Base-by-base conservation (phyloP, 2,797 vertebrate genomes). In the Todus mexicanus region DNA sequence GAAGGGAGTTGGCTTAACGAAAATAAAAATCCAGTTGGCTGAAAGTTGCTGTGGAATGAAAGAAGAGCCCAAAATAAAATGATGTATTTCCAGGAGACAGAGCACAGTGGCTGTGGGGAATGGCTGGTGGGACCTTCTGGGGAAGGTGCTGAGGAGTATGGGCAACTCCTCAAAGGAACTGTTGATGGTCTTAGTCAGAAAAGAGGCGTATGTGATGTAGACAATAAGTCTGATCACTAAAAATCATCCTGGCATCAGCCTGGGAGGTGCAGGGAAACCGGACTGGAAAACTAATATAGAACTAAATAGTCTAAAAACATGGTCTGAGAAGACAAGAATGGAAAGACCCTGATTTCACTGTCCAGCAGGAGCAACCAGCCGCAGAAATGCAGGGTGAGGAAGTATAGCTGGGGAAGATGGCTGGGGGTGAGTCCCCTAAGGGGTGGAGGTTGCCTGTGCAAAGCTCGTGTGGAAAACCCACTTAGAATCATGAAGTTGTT, bases 361-460 rank as follows among this genome's bases (percentile, higher is more conserved):
- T 11, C 57, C 33, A 27, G 27, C 18, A 43, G 27, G 18, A 65
- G 45, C 43, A 14, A 20, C 4, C 26, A 10, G 19, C 59, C 19
- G 59, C 37, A 59, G 59, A 38, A 50, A n/a, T 4, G 12, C 6
- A 6, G 27, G 38, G 5, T 40, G 42, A 23, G 26, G 50, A 78
- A 56, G 50, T 35, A 31, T 9, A 48, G 2, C 13, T 48, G 33
- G 33, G 48, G 18, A 13, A 31, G 15, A 10, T 27, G n/a, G 7
- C 16, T 51, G 3, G 11, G 33, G 45, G 2, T 7, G 5, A 47
- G 31, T n/a, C 18, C 31, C 17, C 6, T 19, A 9, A 8, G 0
- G 22, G 54, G 21, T 26, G 25, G 13, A 29, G 40, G 60, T 73
- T 4, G 1, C n/a, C 13, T 27, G 21, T 40, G 40, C 54, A 25